Evolutionary conservation across 2,797 vertebrate genomes (phyloP), one percentile per base, ranked within the genome.

Genomic region (Amblyraja radiata): DNA sequence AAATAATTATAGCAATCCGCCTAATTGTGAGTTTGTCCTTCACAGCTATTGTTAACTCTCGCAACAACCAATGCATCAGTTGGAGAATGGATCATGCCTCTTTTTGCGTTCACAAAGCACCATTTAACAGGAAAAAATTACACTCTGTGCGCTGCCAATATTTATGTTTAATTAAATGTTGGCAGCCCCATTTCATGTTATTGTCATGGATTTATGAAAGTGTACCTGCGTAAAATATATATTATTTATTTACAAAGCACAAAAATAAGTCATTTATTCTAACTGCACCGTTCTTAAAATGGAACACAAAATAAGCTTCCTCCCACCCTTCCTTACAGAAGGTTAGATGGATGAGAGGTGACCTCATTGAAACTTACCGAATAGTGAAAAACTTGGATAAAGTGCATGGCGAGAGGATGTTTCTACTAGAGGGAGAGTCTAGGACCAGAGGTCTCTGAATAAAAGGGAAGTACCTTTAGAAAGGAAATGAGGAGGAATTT

Each of bases 1-100:
- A 88, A 32, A 68, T 88, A 88, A 88, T 88, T 68, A 88, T 36
- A 88, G 61, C 61, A 88, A 88, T 88, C 68, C 14, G 32, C 14
- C n/a, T 88, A 88, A 88, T 36, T 65, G 63, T 88, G 84, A 36
- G n/a, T 88, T 88, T 88, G 61, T 65, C 63, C 61, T 65, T 36
- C n/a, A 68, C 7, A 8, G n/a, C 61, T 88, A 32, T 88, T 88
- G 84, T 88, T 88, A 88, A 32, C 36, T 88, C 61, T 0, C 84
- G 65, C 84, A 88, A 68, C 16, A 88, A 21, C n/a, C 9, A 61
- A 68, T 88, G 63, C 61, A 86, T 63, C 10, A 68, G 77, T 65
- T 18, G 21, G 8, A 68, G n/a, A 88, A 65, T 1, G 10, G 83
- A 86, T 86, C 6, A 5, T 14, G 2, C 2, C 25, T 86, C 61